Evolutionary conservation across 2,888 invertebrate species (phyloP).

Genomic region (Rhamnusium bicolor): DNA sequence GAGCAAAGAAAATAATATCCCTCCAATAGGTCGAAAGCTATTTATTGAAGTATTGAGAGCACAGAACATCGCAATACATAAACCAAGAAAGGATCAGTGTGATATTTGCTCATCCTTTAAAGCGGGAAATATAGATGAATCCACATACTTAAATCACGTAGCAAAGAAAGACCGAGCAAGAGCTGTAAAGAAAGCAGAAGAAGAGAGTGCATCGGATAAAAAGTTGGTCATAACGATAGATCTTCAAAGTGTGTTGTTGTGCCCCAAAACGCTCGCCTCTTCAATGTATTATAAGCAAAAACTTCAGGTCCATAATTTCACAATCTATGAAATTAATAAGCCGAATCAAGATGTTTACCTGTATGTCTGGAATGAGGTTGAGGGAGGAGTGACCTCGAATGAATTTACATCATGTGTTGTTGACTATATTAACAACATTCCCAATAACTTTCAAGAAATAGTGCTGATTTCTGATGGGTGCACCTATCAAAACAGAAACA

Average conservation of each 20-base stretch:
- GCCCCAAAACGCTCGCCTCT: slow-evolving; percentile 37
- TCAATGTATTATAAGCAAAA: slow-evolving; percentile 43
- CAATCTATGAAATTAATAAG: slow-evolving; percentile 37
- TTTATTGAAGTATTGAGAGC: neutral
- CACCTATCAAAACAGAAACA: slow-evolving; percentile 35
- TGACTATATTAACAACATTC: slow-evolving; percentile 28
- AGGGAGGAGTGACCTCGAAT: slow-evolving; percentile 36
- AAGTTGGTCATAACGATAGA: slow-evolving; percentile 38
- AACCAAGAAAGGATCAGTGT: neutral
- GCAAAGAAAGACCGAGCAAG: neutral
- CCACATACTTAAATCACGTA: neutral
- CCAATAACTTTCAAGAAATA: slow-evolving; percentile 5
- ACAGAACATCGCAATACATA: neutral
- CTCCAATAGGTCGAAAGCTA: neutral
- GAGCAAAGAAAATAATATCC: no score
- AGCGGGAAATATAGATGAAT: neutral
- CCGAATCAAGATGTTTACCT: slow-evolving; percentile 31
- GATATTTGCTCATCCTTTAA: neutral
- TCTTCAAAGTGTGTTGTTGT: slow-evolving; percentile 40
- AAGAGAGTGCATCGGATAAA: neutral
- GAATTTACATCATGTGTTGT: slow-evolving; percentile 34
- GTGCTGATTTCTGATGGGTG: slow-evolving; percentile 44
- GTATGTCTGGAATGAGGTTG: slow-evolving; percentile 39
- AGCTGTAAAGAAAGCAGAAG: neutral
- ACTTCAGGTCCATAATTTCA: slow-evolving; percentile 43